Conservation (phyloP, 2,113 vertebrate genomes). For the Odontophorus gujanensis region DNA sequence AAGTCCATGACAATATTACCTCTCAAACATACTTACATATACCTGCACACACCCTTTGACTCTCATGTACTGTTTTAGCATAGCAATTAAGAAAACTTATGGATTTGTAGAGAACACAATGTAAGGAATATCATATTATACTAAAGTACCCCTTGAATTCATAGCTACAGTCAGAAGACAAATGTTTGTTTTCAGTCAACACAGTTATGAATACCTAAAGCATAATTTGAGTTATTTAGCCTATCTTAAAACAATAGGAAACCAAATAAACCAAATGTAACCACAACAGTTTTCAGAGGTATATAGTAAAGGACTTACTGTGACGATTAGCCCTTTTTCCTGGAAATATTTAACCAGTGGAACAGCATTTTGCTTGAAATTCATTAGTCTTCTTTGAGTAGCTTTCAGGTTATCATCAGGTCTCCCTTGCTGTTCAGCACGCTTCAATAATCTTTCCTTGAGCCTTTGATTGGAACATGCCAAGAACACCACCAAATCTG, state of each 20-base stretch:
- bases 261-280: background rate
- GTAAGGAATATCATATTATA: background rate
- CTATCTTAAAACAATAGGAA: background rate
- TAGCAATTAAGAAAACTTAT: background rate
- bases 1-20: background rate
- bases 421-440: conserved; percentile 93
- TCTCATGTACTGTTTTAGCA: background rate
- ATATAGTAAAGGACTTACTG: conserved; percentile 80
- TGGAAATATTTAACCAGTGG: conserved; percentile 97
- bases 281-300: background rate
- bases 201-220: background rate
- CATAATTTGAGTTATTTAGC: background rate
- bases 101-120: background rate
- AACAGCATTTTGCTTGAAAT: conserved; percentile 95
- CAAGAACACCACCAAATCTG: conserved; percentile 96
- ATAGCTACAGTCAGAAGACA: background rate
- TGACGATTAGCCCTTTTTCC: conserved; percentile 93
- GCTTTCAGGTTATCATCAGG: conserved; percentile 98
- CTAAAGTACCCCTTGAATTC: background rate
- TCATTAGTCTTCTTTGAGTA: conserved; percentile 91
- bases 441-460: conserved; percentile 91
- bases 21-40: background rate
- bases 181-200: background rate
- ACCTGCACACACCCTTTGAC: background rate
- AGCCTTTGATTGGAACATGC: conserved; percentile 91